Evolutionary conservation across 2,797 vertebrate genomes (phyloP).

Genomic region (Sciurus vulgaris): DNA sequence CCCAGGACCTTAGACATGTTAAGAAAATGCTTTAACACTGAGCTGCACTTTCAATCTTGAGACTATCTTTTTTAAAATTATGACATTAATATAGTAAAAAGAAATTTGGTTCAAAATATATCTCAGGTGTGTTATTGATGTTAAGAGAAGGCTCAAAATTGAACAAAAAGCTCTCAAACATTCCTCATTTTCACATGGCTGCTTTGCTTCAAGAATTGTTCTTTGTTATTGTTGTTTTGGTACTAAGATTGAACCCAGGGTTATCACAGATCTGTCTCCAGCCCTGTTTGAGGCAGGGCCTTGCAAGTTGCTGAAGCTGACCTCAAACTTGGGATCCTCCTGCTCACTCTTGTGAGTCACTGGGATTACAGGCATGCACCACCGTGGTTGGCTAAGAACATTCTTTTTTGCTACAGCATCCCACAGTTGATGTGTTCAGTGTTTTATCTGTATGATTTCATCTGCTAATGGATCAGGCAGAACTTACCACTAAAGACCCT

Average conservation of each 20-base stretch:
- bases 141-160: neutral
- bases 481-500: neutral
- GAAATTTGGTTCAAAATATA: neutral
- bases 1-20: neutral
- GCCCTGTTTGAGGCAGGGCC: no score
- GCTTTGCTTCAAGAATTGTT: neutral
- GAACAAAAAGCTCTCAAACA: neutral
- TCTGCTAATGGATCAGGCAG: neutral
- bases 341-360: no score
- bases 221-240: no score
- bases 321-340: no score
- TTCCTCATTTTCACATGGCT: neutral
- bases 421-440: neutral
- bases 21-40: no score
- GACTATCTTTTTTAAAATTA: neutral
- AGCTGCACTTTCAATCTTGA: neutral
- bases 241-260: no score
- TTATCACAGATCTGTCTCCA: no score
- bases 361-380: no score
- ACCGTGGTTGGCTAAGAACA: no score
- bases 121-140: neutral
- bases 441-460: neutral
- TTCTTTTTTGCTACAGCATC: no score
- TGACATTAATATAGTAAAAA: neutral
- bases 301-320: no score